Evolutionary conservation across 1,140 invertebrate species (phyloP).

Genomic region (Dendroctonus valens): DNA sequence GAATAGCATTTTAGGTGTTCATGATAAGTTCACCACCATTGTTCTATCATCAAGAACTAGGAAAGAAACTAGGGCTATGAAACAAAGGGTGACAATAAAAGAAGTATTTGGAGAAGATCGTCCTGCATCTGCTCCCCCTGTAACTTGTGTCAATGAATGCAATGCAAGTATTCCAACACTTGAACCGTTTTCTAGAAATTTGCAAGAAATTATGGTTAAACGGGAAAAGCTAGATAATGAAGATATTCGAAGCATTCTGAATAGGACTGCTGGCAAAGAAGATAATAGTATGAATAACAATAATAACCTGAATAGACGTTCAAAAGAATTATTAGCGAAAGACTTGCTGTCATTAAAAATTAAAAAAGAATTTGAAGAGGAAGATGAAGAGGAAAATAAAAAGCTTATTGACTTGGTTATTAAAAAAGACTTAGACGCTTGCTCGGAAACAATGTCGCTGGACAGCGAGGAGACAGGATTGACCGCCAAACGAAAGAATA

Average conservation of each 20-base stretch:
- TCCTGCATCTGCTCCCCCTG: slow-evolving; percentile 60
- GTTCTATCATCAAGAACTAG: slow-evolving; percentile 72
- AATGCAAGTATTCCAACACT: slow-evolving; percentile 6
- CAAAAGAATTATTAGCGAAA: slow-evolving; percentile 16
- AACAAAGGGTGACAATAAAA: slow-evolving; percentile 73
- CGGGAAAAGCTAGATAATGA: slow-evolving; percentile 28
- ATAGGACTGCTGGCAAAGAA: neutral
- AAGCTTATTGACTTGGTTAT: slow-evolving; percentile 32
- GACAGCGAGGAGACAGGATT: slow-evolving; percentile 46
- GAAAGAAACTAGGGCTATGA: slow-evolving; percentile 71
- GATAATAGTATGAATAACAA: slow-evolving; percentile 3
- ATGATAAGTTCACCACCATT: slow-evolving; percentile 65
- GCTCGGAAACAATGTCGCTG: slow-evolving; percentile 46
- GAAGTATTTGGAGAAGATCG: slow-evolving; percentile 76
- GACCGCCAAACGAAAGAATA: slow-evolving; percentile 52
- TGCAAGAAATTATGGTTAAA: slow-evolving; percentile 38
- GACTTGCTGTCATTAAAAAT: neutral
- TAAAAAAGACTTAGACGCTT: slow-evolving; percentile 35
- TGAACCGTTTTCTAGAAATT: slow-evolving; percentile 28
- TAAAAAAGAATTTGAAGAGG: slow-evolving; percentile 31
- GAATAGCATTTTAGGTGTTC: slow-evolving; percentile 55
- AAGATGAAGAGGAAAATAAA: slow-evolving; percentile 35
- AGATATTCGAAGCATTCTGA: neutral
- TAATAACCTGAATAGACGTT: slow-evolving; percentile 18
- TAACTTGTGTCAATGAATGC: slow-evolving; percentile 53